A percentile compares a stretch with the other conserved stretches of the same genome.
Conservation (phyloP, 2,888 invertebrate genomes). For the Drosophila sordidula region DNA sequence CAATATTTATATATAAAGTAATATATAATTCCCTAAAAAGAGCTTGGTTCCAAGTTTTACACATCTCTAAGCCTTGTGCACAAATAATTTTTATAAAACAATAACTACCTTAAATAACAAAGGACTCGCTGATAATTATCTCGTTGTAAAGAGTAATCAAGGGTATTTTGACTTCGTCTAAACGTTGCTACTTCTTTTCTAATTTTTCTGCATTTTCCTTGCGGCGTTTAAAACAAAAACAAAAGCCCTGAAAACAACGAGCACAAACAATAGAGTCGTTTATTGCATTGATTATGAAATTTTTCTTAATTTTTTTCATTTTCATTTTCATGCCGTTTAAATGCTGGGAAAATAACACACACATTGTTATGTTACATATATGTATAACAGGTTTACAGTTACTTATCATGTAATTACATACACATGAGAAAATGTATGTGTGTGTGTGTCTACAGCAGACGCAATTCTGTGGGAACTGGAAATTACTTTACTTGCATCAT, state of each 20-base stretch:
- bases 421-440: background rate
- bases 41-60: background rate
- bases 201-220: constrained; percentile 13
- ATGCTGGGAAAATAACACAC: constrained; percentile 60
- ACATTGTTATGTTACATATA: constrained; percentile 16
- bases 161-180: constrained; percentile 4
- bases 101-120: no score
- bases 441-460: background rate
- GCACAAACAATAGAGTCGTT: constrained; percentile 58
- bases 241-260: constrained; percentile 9
- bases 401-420: constrained; percentile 50
- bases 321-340: constrained; percentile 42
- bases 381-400: constrained; percentile 64
- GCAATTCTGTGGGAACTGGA: constrained; percentile 37
- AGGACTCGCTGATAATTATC: no score
- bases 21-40: background rate
- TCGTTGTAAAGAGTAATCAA: background rate
- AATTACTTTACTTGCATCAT: constrained; percentile 14
- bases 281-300: constrained; percentile 69
- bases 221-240: constrained; percentile 22
- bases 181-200: background rate
- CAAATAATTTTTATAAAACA: no score
- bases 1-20: background rate
- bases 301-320: constrained; percentile 30
- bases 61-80: no score